Evolutionary conservation across 2,797 vertebrate species (phyloP), one percentile per base, ranked within the genome.

Genomic region (Molossus molossus): DNA sequence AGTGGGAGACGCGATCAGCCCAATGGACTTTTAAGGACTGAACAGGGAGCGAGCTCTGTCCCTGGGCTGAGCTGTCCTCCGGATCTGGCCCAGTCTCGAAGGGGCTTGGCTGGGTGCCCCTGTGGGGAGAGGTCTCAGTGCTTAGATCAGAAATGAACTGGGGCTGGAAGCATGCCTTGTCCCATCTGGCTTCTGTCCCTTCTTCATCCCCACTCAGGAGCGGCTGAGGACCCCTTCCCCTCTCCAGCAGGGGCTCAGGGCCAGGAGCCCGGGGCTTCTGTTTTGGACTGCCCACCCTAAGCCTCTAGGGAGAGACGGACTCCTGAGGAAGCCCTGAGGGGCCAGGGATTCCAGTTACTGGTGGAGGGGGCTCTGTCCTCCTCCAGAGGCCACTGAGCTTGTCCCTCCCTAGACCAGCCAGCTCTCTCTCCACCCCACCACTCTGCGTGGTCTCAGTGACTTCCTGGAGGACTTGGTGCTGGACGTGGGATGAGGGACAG

Each of bases 11-110:
- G 50, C 57, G 18, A 75, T 94, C 14, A 7, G 50, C 60, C 72
- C 0, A 10, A 75, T 92, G 96, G 96, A 97, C 97, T 97, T 97
- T 97, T 95, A 97, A 97, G 97, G 97, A 95, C 93, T 60, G 70
- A 84, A 50, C 29, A 29, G 53, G 69, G 95, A 96, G 73, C 4
- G 0, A 81, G 62, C 76, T 27, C 15, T 0, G 4, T 87, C 88
- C 67, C 92, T 25, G 81, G 80, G 70, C 79, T 12, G 5, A 72
- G 77, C 96, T 90, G 88, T 93, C 76, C 81, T 95, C 87, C 1
- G 3, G 72, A 85, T 93, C 90, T 81, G 87, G 92, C 79, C 77
- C 81, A 11, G 29, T 23, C 62, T 23, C 20, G 0, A 33, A 27
- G 33, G 65, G 80, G 70, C 86, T 77, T 96, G 97, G 95, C 94